A percentile compares a stretch with the other conserved stretches of the same genome.
These are phyloP conservation scores for Galbula dea DNA, from an alignment of 2,113 vertebrate genomes.

Conservation along the genomic window DNA sequence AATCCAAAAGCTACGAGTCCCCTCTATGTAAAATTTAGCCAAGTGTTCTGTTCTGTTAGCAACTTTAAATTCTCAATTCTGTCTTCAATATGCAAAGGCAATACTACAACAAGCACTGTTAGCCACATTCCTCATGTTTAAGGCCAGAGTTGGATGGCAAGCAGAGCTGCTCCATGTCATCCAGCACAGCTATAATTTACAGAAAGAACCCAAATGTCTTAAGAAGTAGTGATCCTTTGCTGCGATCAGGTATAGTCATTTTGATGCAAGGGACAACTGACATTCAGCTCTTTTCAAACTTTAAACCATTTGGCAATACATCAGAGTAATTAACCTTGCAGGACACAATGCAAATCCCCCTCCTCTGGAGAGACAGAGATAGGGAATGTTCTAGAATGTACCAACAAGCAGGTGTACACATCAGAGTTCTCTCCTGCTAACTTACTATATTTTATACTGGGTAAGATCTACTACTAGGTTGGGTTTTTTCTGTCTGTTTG, in stretches of 20 bases:
- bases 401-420: not conserved
- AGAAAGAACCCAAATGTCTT: not conserved
- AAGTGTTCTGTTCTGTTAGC: not conserved
- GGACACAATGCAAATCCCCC: not conserved
- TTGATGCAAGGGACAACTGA: not conserved
- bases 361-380: not conserved
- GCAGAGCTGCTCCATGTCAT: not conserved
- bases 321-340: not conserved
- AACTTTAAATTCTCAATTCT: slow-evolving; percentile 25
- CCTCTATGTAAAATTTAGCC: not conserved
- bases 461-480: not conserved
- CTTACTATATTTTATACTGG: not conserved
- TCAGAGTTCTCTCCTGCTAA: not conserved
- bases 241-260: not conserved
- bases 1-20: not conserved
- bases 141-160: not conserved
- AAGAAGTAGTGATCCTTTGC: not conserved
- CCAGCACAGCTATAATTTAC: not conserved
- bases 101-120: not conserved
- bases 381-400: not conserved
- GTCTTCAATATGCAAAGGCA: slow-evolving; percentile 18
- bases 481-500: not conserved
- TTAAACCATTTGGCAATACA: not conserved
- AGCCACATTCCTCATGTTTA: not conserved
- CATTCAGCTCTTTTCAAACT: not conserved